phyloP scores from a whole-genome alignment of 2,888 invertebrate genomes.

The Cordylochernes scorpioides region DNA sequence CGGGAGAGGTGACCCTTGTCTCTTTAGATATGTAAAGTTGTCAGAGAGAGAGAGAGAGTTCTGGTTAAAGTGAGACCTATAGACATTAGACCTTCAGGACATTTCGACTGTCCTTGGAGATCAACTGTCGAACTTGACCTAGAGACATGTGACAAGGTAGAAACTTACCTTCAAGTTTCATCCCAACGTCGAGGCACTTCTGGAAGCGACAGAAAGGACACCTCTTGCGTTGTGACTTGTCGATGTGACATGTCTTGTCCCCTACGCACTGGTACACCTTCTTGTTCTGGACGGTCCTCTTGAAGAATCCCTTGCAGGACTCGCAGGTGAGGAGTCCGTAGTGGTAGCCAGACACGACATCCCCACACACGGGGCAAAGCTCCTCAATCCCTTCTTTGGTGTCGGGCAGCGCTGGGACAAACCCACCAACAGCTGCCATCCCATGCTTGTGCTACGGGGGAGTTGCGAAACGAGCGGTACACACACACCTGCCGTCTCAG shows the following conservation, averaged over 20 bases:
- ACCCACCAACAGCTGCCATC: too few species aligned
- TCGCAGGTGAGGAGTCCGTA: slow-evolving; percentile 97
- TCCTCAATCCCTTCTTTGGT: slow-evolving; percentile 86
- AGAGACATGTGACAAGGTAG: too few species aligned
- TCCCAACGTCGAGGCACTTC: slow-evolving; percentile 95
- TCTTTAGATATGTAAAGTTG: too few species aligned
- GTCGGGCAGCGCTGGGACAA: slow-evolving; percentile 52
- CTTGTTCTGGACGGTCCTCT: slow-evolving; percentile 98
- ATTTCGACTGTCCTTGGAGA: too few species aligned
- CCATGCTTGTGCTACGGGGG: too few species aligned
- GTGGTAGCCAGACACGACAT: slow-evolving; percentile 96
- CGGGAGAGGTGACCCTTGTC: too few species aligned
- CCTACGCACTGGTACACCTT: slow-evolving; percentile 98
- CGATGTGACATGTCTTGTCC: slow-evolving; percentile 89
- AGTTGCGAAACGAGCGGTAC: too few species aligned
- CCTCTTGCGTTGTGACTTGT: slow-evolving; percentile 92
- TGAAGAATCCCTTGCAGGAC: slow-evolving; percentile 97
- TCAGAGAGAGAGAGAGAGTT: too few species aligned
- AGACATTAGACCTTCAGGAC: too few species aligned
- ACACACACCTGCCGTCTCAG: too few species aligned
- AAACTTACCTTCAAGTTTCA: slow-evolving; percentile 94
- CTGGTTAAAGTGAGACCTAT: too few species aligned
- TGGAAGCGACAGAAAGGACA: slow-evolving; percentile 97
- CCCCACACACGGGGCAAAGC: slow-evolving; percentile 88
- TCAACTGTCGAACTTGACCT: too few species aligned